Conservation (phyloP, 2,113 vertebrate species). For the Poicephalus gulielmi region DNA sequence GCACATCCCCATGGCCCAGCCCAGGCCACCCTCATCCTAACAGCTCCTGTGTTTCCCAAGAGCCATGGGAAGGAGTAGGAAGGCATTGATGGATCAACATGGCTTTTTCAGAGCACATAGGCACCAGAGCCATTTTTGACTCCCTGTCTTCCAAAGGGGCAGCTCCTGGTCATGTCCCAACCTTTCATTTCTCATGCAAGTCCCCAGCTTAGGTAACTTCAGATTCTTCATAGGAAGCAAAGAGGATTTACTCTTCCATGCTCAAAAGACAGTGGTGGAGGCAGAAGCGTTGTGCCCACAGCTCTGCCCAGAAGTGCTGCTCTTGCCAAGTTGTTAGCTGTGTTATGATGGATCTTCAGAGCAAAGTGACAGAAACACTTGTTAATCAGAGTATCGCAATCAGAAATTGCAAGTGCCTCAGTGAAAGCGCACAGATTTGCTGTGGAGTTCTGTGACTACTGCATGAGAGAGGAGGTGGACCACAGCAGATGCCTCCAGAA, state of each 20-base stretch:
- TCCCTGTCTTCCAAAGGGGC: background rate
- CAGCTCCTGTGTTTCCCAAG: background rate
- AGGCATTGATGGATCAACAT: background rate
- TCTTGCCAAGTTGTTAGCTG: constrained; percentile 20
- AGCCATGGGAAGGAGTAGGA: background rate
- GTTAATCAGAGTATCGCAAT: constrained; percentile 5
- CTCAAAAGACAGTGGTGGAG: background rate
- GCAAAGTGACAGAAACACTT: constrained; percentile 14
- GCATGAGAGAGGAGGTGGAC: background rate
- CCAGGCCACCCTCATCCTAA: background rate
- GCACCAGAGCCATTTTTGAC: background rate
- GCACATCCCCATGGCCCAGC: background rate
- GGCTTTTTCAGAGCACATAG: background rate
- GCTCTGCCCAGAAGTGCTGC: background rate
- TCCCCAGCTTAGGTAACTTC: background rate
- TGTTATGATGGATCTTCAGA: background rate
- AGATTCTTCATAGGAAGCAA: background rate
- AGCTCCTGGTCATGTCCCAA: background rate
- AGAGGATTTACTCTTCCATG: background rate
- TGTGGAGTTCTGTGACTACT: background rate
- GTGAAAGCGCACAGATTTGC: background rate
- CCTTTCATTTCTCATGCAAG: background rate
- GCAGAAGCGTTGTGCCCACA: background rate
- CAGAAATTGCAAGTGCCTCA: background rate
- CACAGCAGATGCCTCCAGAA: constrained; percentile 42